These are phyloP conservation scores for Myoxocephalus aenaeus DNA, from an alignment of 2,797 vertebrate genomes.

Conservation along the genomic window DNA sequence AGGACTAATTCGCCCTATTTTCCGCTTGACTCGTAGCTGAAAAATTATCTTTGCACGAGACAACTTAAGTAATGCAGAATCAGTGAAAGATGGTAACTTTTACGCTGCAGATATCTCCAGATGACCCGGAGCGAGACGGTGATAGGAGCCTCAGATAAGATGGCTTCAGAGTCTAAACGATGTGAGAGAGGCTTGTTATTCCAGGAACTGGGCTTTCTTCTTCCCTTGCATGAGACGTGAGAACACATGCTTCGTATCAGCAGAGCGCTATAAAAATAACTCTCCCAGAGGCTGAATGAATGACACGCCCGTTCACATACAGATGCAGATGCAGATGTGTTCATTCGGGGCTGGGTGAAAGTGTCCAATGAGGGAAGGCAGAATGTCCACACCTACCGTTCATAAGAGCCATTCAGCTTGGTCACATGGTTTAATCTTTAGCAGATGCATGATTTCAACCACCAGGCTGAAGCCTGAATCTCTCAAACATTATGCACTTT, in stretches of 20 bases:
- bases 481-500: neutral
- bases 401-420: conserved; percentile 27
- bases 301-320: conserved; percentile 43
- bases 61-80: conserved; percentile 1
- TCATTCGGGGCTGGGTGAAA: conserved; percentile 44
- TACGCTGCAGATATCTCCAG: neutral
- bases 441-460: conserved; percentile 51
- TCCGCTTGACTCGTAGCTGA: neutral
- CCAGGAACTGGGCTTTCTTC: conserved; percentile 38
- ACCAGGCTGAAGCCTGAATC: conserved; percentile 3
- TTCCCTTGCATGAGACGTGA: conserved; percentile 36
- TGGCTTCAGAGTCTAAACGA: conserved; percentile 16
- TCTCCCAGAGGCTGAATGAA: conserved; percentile 54
- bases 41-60: conserved; percentile 5
- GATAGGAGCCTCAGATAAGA: conserved; percentile 18
- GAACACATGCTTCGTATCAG: conserved; percentile 71
- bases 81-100: conserved; percentile 1
- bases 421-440: conserved; percentile 50
- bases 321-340: conserved; percentile 46
- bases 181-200: conserved; percentile 44
- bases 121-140: conserved; percentile 10
- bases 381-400: conserved; percentile 62
- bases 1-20: neutral
- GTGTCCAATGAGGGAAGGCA: conserved; percentile 30
- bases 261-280: conserved; percentile 51